Conservation (phyloP, 1,140 invertebrate species). For the Megathymus violae region DNA sequence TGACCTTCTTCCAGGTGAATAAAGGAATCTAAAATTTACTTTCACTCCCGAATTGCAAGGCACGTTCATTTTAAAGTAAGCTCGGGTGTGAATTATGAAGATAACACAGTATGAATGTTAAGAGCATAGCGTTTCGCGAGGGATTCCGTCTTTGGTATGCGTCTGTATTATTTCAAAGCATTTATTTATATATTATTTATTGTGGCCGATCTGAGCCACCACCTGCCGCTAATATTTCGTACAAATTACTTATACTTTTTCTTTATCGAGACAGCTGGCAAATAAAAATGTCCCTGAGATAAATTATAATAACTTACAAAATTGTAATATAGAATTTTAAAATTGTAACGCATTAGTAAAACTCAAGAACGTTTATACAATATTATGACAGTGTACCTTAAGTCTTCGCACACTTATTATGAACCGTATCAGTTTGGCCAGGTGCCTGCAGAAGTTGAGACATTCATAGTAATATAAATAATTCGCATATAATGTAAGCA, state of each 20-base stretch:
- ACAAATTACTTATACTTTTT: conserved; percentile 60
- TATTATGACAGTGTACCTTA: neutral
- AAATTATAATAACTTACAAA: conserved; percentile 51
- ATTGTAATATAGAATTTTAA: neutral
- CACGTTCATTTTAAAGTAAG: conserved; percentile 46
- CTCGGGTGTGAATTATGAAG: conserved; percentile 48
- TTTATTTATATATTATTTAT: conserved; percentile 72
- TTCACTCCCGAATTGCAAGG: neutral
- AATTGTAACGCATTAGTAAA: neutral
- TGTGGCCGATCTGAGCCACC: conserved; percentile 41
- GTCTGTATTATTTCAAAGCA: conserved; percentile 53
- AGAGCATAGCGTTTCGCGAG: conserved; percentile 41
- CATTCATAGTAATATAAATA: conserved; percentile 4
- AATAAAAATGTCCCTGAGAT: conserved; percentile 49
- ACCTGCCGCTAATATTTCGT: conserved; percentile 63
- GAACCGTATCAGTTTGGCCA: conserved; percentile 24
- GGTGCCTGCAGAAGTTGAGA: conserved; percentile 20
- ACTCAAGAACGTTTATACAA: neutral
- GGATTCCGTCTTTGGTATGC: conserved; percentile 38
- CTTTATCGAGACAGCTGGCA: conserved; percentile 45
- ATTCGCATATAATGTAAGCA: conserved; percentile 5
- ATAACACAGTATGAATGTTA: conserved; percentile 51
- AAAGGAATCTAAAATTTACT: neutral
- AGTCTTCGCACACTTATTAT: conserved; percentile 7
- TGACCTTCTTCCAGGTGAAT: too few relatives aligned